A percentile compares a stretch with the other conserved stretches of the same genome.
phyloP scores from a whole-genome alignment of 2,888 invertebrate species.

The Sinhomidia bicolor region DNA sequence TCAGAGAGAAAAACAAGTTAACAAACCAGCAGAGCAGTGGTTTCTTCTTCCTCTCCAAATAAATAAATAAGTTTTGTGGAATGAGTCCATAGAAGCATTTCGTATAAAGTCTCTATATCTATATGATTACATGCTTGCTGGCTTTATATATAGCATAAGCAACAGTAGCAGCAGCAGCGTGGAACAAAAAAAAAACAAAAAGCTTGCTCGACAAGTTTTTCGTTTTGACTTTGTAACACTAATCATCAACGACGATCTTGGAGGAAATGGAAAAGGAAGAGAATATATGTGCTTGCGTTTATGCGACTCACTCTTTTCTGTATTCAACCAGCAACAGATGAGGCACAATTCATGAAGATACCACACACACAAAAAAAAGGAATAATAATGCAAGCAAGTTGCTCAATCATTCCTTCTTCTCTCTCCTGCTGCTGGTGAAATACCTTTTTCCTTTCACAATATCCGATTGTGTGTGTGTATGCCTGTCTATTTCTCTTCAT shows the following conservation, averaged over 20 bases:
- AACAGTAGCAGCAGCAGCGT: not conserved
- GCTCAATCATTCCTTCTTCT: conserved; percentile 31
- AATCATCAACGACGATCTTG: conserved; percentile 65
- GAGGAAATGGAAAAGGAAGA: conserved; percentile 64
- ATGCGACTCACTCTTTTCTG: too few relatives aligned
- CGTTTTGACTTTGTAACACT: conserved; percentile 12
- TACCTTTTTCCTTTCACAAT: conserved; percentile 24
- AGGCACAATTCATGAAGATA: not conserved
- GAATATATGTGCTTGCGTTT: too few relatives aligned
- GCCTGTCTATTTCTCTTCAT: conserved; percentile 28
- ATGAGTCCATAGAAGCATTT: conserved; percentile 3
- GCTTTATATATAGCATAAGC: too few relatives aligned
- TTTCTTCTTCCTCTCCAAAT: conserved; percentile 27
- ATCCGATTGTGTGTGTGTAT: conserved; percentile 17
- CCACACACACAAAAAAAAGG: not conserved
- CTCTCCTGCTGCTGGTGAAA: conserved; percentile 10
- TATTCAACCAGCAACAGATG: not conserved
- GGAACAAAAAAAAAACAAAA: not conserved
- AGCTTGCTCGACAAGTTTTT: conserved; percentile 53
- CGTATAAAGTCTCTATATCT: too few relatives aligned
- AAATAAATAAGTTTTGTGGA: not conserved
- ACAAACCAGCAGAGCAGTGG: conserved; percentile 38
- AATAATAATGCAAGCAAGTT: conserved; percentile 5
- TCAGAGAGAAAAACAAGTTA: not conserved
- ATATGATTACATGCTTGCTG: too few relatives aligned